A percentile compares a stretch with the other conserved stretches of the same genome.
phyloP scores from a whole-genome alignment of 2,113 vertebrate species.

The Gallinago undulata region DNA sequence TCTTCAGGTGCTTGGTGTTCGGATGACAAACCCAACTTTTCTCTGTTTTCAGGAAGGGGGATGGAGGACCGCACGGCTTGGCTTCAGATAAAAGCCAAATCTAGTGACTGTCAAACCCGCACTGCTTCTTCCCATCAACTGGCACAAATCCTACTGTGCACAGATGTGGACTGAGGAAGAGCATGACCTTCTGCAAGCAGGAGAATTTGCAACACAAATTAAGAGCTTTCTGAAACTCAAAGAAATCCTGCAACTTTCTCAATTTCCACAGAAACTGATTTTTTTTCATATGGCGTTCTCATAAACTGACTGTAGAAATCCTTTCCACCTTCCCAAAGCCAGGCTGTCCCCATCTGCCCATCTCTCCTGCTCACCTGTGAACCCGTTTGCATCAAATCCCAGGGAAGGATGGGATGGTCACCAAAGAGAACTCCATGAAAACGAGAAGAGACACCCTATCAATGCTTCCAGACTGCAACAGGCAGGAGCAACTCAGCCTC shows the following conservation, averaged over 20 bases:
- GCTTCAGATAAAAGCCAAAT: background rate
- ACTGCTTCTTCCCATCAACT: background rate
- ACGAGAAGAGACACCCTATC: background rate
- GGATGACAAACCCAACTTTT: too few relatives aligned
- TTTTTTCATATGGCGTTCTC: background rate
- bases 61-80: background rate
- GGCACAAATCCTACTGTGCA: background rate
- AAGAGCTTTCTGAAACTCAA: background rate
- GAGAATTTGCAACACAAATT: background rate
- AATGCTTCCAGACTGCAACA: background rate
- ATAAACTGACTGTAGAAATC: background rate
- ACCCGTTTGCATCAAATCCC: background rate
- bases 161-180: background rate
- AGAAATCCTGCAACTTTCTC: background rate
- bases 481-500: background rate
- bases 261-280: background rate
- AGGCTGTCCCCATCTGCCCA: fast-evolving
- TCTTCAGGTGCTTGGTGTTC: background rate
- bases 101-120: background rate
- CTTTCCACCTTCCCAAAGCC: background rate
- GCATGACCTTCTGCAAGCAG: background rate
- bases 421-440: background rate
- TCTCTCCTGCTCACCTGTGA: background rate
- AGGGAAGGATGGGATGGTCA: background rate
- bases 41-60: too few relatives aligned